These are phyloP conservation scores for Drosophila nigrodunni DNA, from an alignment of 1,140 invertebrate species.

Conservation along the genomic window DNA sequence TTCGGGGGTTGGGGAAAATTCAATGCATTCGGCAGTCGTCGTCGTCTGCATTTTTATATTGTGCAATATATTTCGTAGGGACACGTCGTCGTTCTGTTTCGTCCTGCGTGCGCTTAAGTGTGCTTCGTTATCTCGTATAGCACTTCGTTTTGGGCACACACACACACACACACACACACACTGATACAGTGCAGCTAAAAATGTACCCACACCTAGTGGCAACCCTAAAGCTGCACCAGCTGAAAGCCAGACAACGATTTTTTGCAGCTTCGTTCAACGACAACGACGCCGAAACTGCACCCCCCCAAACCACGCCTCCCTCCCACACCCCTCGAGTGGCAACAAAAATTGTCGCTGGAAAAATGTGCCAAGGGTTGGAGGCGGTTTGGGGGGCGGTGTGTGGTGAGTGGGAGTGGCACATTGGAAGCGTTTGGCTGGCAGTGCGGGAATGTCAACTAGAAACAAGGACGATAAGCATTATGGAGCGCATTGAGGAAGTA, in stretches of 20 bases:
- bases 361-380: constrained; percentile 77
- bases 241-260: constrained; percentile 75
- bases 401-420: constrained; percentile 11
- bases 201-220: constrained; percentile 61
- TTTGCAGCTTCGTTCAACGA: constrained; percentile 71
- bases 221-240: constrained; percentile 53
- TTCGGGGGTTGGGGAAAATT: constrained; percentile 3
- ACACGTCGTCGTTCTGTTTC: constrained; percentile 38
- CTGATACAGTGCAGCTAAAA: constrained; percentile 56
- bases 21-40: constrained; percentile 71
- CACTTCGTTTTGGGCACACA: constrained; percentile 79
- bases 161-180: constrained; percentile 29
- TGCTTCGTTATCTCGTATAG: constrained; percentile 82
- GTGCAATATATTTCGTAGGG: constrained; percentile 82
- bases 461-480: constrained; percentile 83
- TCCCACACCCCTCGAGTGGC: constrained; percentile 52
- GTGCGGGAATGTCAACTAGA: constrained; percentile 82
- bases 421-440: constrained; percentile 59
- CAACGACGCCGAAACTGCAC: constrained; percentile 50
- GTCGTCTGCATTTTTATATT: constrained; percentile 82
- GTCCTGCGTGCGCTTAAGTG: constrained; percentile 71
- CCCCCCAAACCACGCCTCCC: constrained; percentile 8
- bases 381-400: neutral
- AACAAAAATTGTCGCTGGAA: constrained; percentile 82
- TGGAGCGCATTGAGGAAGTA: constrained; percentile 83